These are phyloP conservation scores for Brienomyrus longianalis DNA, from an alignment of 2,113 vertebrate species.

Conservation along the genomic window DNA sequence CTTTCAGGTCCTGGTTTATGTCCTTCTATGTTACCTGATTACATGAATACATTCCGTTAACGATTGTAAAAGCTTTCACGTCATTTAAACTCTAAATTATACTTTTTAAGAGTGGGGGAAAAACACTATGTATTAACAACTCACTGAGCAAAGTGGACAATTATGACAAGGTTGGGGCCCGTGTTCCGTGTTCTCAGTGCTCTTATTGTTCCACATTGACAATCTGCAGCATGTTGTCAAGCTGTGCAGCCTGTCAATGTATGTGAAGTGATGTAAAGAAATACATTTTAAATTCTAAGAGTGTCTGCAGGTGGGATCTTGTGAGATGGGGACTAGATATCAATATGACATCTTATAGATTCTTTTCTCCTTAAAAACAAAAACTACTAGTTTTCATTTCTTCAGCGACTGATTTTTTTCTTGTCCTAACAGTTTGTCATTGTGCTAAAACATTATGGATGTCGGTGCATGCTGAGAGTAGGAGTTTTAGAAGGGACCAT, in stretches of 20 bases:
- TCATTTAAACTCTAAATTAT: neutral
- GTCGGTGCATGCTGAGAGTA: neutral
- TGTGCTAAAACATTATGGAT: neutral
- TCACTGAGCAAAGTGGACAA: neutral
- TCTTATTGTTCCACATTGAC: neutral
- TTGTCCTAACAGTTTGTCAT: neutral
- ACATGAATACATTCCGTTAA: neutral
- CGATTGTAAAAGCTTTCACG: neutral
- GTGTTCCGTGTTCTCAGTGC: neutral
- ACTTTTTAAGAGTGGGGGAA: neutral
- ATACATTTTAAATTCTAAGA: slow-evolving; percentile 1
- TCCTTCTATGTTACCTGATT: neutral
- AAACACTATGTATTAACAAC: neutral
- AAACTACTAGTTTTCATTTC: neutral
- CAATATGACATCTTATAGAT: slow-evolving; percentile 9
- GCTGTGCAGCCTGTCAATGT: neutral
- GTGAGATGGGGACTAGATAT: neutral
- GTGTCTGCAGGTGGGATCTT: neutral
- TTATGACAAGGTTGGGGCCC: neutral
- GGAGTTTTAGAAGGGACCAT: neutral
- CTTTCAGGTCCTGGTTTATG: neutral
- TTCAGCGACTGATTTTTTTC: neutral
- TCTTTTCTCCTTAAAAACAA: neutral
- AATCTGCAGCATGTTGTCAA: slow-evolving; percentile 1
- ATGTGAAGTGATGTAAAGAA: neutral